phyloP scores from a whole-genome alignment of 2,797 vertebrate genomes.

The Takifugu ocellatus region DNA sequence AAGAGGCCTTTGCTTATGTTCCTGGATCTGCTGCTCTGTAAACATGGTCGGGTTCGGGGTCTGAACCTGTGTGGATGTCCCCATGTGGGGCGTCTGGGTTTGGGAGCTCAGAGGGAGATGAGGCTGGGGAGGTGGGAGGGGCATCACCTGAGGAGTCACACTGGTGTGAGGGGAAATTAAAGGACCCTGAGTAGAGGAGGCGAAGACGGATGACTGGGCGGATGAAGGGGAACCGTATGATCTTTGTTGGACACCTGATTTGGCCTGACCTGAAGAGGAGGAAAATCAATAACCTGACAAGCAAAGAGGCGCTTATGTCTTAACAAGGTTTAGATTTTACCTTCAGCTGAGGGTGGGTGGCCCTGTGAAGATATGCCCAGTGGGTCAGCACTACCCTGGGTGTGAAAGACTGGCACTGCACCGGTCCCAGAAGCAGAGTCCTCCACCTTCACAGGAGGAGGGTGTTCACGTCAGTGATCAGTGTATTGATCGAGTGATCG shows the following conservation, averaged over 20 bases:
- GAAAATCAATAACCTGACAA: not conserved
- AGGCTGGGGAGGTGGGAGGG: constrained; percentile 43
- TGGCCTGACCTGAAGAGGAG: constrained; percentile 31
- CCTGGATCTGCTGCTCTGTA: constrained; percentile 1
- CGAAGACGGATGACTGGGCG: constrained; percentile 30
- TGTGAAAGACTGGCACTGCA: constrained; percentile 4
- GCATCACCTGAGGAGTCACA: constrained; percentile 30
- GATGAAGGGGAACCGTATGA: constrained; percentile 26
- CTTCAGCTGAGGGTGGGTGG: constrained; percentile 24
- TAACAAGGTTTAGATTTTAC: constrained; percentile 16
- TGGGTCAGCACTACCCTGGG: constrained; percentile 40
- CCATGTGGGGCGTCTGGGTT: constrained; percentile 50
- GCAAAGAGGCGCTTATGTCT: too few relatives aligned
- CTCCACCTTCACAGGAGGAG: constrained; percentile 64
- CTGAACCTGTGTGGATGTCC: constrained; percentile 22
- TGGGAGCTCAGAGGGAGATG: constrained; percentile 32
- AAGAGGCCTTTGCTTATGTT: constrained; percentile 58
- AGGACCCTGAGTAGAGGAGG: constrained; percentile 41
- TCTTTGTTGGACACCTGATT: constrained; percentile 44
- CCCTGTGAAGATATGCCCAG: constrained; percentile 51
- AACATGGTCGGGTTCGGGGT: not conserved
- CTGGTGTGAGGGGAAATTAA: constrained; percentile 7
- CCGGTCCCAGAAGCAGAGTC: constrained; percentile 33
- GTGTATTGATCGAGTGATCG: not conserved
- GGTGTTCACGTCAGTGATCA: not conserved